Evolutionary conservation across 2,113 vertebrate species (phyloP).

Genomic region (Melanerpes aurifrons): DNA sequence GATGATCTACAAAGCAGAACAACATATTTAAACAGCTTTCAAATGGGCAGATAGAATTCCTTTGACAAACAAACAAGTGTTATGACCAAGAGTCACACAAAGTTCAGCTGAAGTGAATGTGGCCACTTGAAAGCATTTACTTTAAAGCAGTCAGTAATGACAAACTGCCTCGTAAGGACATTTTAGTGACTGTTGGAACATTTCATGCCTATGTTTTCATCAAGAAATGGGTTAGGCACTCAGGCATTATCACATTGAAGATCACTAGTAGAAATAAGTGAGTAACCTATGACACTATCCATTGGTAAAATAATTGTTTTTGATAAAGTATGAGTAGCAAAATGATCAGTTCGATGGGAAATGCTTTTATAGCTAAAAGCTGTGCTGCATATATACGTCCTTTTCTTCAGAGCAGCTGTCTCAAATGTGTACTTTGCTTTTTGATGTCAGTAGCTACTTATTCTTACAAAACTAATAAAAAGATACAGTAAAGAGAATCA

Average conservation of each 20-base stretch:
- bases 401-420: neutral
- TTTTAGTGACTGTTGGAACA: neutral
- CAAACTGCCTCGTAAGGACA: neutral
- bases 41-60: neutral
- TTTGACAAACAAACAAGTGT: neutral
- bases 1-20: neutral
- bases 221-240: neutral
- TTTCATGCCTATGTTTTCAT: neutral
- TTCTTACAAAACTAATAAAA: neutral
- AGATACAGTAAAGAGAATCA: neutral
- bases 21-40: neutral
- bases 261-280: neutral
- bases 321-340: neutral
- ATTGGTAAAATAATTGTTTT: neutral
- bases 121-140: neutral
- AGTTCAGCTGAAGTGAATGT: accelerated
- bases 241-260: neutral
- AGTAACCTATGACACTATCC: neutral
- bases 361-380: neutral
- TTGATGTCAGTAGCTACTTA: neutral
- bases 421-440: neutral
- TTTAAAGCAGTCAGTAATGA: neutral
- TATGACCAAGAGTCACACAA: neutral
- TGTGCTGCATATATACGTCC: no score
- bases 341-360: neutral